Base-by-base conservation (phyloP, 2,888 invertebrate genomes). In the Dryococelus australis region DNA sequence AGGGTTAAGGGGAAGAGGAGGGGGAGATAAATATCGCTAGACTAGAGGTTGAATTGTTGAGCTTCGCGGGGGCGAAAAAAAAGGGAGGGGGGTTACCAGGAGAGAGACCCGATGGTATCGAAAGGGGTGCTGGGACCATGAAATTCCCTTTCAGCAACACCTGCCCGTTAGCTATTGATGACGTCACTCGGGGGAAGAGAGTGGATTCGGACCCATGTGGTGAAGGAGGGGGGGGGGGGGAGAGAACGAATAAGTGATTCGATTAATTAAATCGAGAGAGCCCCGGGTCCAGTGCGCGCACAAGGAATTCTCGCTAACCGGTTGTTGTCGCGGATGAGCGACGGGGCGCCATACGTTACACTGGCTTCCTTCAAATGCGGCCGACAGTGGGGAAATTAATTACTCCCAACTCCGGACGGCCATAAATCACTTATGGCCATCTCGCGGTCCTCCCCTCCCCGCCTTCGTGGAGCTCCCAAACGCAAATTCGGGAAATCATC, bases 251-350 rank as follows among this genome's bases (percentile, higher is more conserved):
- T 0, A 0, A 65, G 65, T 20, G n/a, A 65, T 65, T 65, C 24
- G 65, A 65, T 65, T 65, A 65, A 65, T 65, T 20, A 65, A 65
- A 65, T 65, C 65, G 65, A 65, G 24, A n/a, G 65, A n/a, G 65
- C 65, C 0, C 65, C 16, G 6, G 65, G 65, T 4, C 35, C 35
- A 35, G 35, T 35, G 35, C 35, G 20, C 65, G 65, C 47, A 47
- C 47, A 47, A 47, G 8, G 47, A 47, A 47, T 6, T 6, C 47
- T 10, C 65, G 65, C 51, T 3, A 51, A 65, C 65, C 65, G 65
- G 65, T 65, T 65, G 24, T 65, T 65, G 65, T 65, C 65, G 65
- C 65, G 65, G 65, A 65, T 65, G 65, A 65, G 65, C n/a, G 65
- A 65, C 65, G 65, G 65, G 51, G 65, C 65, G 47, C 65, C 24